Conservation (phyloP, 1,140 invertebrate species). For the Aradophagus sp. region DNA sequence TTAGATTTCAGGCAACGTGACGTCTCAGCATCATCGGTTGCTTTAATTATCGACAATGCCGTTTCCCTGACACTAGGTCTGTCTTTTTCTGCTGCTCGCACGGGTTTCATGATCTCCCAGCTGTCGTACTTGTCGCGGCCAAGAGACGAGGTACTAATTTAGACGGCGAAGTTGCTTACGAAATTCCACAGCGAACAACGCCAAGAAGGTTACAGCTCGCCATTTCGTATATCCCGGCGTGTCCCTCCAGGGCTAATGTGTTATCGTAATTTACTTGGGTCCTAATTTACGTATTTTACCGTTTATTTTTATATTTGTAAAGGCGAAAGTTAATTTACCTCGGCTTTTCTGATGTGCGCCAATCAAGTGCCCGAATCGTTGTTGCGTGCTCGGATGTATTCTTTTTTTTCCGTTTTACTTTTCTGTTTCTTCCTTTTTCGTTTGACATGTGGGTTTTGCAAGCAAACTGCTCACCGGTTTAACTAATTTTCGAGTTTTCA, state of each 20-base stretch:
- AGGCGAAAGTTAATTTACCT: conserved; percentile 55
- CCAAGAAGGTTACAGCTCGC: conserved; percentile 54
- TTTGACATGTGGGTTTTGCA: too few relatives aligned
- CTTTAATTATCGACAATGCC: conserved; percentile 30
- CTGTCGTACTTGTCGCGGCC: conserved; percentile 49
- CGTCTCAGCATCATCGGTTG: too few relatives aligned
- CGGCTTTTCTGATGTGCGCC: conserved; percentile 47
- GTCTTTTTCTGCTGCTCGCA: conserved; percentile 19
- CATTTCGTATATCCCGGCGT: conserved; percentile 51
- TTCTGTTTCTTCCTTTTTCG: conserved; percentile 14
- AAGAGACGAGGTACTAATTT: conserved; percentile 54
- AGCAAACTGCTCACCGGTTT: too few relatives aligned
- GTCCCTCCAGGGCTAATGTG: conserved; percentile 58
- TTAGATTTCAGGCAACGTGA: too few relatives aligned
- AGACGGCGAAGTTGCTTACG: conserved; percentile 51
- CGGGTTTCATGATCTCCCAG: conserved; percentile 48
- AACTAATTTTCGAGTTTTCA: too few relatives aligned
- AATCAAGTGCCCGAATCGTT: conserved; percentile 16
- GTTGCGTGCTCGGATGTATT: conserved; percentile 43
- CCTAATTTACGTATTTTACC: conserved; percentile 54
- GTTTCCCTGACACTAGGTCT: conserved; percentile 16
- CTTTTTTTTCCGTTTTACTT: too few relatives aligned
- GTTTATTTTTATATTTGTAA: conserved; percentile 56
- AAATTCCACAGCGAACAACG: conserved; percentile 49
- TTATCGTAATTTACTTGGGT: conserved; percentile 58